Percentiles rank a stretch among this genome's conserved stretches.
Conservation (phyloP, 2,888 invertebrate genomes). For the Ecliptopera silaceata region DNA sequence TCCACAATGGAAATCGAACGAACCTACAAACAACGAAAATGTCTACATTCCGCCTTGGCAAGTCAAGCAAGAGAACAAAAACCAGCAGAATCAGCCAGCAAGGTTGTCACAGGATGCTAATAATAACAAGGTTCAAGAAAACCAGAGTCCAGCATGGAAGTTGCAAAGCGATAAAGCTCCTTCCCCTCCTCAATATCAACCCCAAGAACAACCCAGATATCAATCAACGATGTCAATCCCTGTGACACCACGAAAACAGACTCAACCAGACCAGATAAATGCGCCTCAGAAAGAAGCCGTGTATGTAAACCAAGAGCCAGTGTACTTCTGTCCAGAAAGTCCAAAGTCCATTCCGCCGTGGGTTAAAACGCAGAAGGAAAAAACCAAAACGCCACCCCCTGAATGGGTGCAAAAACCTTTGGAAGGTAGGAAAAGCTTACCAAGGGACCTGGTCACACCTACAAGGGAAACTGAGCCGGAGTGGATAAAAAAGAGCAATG, state of each 20-base stretch:
- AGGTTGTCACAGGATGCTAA: conserved; percentile 61
- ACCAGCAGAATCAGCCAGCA: conserved; percentile 55
- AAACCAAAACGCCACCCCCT: conserved; percentile 78
- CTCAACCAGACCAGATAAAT: conserved; percentile 54
- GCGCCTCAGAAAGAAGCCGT: conserved; percentile 68
- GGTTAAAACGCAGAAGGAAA: conserved; percentile 77
- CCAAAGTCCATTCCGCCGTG: conserved; percentile 74
- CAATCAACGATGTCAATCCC: conserved; percentile 79
- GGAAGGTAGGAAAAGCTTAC: conserved; percentile 64
- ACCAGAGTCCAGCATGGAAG: conserved; percentile 56
- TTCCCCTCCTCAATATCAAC: conserved; percentile 47
- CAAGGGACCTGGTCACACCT: conserved; percentile 70
- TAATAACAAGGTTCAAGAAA: conserved; percentile 62
- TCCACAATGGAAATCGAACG: conserved; percentile 68
- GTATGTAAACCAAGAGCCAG: conserved; percentile 74
- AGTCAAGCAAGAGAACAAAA: conserved; percentile 58
- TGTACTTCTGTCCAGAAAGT: conserved; percentile 74
- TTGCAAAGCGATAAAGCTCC: conserved; percentile 55
- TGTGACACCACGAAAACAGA: conserved; percentile 67
- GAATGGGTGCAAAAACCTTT: conserved; percentile 72
- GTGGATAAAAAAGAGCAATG: conserved; percentile 74
- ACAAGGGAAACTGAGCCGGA: conserved; percentile 73
- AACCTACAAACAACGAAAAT: conserved; percentile 59
- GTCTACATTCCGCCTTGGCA: conserved; percentile 58
- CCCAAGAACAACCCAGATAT: conserved; percentile 65